These are phyloP conservation scores for Grantiella picta DNA, from an alignment of 2,113 vertebrate genomes.

Conservation along the genomic window DNA sequence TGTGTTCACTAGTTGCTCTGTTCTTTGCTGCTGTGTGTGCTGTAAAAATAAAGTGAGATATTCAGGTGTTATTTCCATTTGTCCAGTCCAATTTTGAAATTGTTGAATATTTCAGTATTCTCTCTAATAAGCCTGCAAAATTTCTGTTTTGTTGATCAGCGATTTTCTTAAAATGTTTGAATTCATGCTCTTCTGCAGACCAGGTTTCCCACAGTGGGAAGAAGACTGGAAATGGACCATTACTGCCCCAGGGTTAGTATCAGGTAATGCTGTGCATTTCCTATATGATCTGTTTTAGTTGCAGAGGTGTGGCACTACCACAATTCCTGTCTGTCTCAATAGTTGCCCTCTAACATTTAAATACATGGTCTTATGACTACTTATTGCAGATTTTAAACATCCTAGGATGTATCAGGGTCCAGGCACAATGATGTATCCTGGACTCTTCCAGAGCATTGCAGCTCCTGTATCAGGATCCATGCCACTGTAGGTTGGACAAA, in stretches of 20 bases:
- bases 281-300: neutral
- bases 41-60: neutral
- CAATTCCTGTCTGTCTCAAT: neutral
- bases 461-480: neutral
- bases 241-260: neutral
- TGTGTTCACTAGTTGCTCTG: neutral
- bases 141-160: neutral
- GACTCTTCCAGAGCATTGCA: neutral
- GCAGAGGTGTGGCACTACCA: neutral
- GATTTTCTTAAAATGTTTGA: neutral
- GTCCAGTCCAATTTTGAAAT: neutral
- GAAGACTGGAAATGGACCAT: neutral
- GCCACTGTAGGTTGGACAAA: fast-evolving
- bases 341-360: neutral
- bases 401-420: neutral
- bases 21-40: neutral
- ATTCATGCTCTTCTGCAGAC: neutral
- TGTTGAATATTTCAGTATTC: neutral
- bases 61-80: neutral
- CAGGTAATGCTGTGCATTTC: neutral
- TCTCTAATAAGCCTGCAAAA: neutral
- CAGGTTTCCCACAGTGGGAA: neutral
- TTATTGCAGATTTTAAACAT: neutral
- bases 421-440: neutral
- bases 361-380: neutral